Conservation (phyloP, 2,113 vertebrate species). For the Picathartes gymnocephalus region DNA sequence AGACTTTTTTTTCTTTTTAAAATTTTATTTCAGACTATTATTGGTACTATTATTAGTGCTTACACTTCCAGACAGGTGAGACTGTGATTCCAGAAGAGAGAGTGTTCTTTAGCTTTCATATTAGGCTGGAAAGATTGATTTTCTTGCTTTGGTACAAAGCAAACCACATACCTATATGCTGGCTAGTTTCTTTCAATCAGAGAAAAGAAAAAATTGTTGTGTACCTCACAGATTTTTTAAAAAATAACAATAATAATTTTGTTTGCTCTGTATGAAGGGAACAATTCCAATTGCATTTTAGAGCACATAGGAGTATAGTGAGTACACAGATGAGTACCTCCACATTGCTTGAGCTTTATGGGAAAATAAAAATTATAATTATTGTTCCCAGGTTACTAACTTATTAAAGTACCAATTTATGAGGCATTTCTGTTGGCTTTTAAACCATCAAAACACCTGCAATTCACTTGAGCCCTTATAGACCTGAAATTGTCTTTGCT, state of each 20-base stretch:
- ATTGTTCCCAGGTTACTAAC: neutral
- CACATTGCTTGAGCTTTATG: neutral
- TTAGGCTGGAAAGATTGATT: neutral
- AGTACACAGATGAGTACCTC: neutral
- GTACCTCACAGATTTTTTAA: neutral
- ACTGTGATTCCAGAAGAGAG: neutral
- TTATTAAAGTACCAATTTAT: neutral
- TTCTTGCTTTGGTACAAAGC: neutral
- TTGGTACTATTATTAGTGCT: neutral
- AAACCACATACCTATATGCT: neutral
- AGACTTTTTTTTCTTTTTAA: fast-evolving
- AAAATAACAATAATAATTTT: neutral
- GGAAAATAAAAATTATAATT: neutral
- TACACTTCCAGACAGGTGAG: neutral
- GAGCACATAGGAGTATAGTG: neutral
- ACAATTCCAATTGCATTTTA: neutral
- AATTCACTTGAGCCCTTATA: neutral
- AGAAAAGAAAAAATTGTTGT: neutral
- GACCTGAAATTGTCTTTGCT: neutral
- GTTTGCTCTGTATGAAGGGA: neutral
- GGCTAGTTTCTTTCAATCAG: neutral
- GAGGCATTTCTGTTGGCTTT: neutral
- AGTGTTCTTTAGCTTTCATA: neutral
- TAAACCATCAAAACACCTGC: neutral
- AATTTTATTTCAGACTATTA: neutral